Evolutionary conservation across 2,888 invertebrate genomes (phyloP).

Genomic region (Cheilosia vernalis): DNA sequence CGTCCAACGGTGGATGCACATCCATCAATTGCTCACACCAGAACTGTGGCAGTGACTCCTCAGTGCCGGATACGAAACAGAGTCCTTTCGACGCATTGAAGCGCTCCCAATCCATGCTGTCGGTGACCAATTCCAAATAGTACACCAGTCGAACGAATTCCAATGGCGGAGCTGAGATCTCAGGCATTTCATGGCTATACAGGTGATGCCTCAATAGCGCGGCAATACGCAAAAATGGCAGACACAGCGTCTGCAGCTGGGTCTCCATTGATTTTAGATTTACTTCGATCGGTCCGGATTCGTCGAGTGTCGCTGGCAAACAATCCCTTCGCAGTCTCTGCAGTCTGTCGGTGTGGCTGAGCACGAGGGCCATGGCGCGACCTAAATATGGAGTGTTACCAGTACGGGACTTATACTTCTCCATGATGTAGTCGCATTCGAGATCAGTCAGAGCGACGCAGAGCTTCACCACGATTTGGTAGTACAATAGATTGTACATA

Average conservation of each 20-base stretch:
- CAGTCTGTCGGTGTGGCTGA: constrained; percentile 81
- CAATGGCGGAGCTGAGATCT: constrained; percentile 86
- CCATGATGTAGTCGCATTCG: constrained; percentile 85
- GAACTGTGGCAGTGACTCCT: constrained; percentile 85
- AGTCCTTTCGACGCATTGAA: constrained; percentile 87
- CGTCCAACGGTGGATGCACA: constrained; percentile 82
- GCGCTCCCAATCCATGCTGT: constrained; percentile 87
- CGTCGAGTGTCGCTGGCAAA: constrained; percentile 79
- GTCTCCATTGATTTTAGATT: constrained; percentile 83
- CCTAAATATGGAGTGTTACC: constrained; percentile 80
- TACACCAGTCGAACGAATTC: constrained; percentile 92
- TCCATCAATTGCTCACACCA: constrained; percentile 89
- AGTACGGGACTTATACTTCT: constrained; percentile 78
- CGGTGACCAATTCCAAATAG: constrained; percentile 90
- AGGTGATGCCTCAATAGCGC: constrained; percentile 92
- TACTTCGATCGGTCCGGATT: constrained; percentile 77
- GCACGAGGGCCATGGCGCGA: constrained; percentile 82
- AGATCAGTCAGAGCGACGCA: constrained; percentile 87
- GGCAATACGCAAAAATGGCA: constrained; percentile 93
- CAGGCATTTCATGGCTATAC: constrained; percentile 90
- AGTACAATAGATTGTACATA: constrained; percentile 94
- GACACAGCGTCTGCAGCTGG: constrained; percentile 90
- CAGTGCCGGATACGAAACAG: constrained; percentile 85
- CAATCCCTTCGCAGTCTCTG: constrained; percentile 81
- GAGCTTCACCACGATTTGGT: constrained; percentile 93